phyloP scores from a whole-genome alignment of 2,113 vertebrate genomes.

The Dolichotis patagonum region DNA sequence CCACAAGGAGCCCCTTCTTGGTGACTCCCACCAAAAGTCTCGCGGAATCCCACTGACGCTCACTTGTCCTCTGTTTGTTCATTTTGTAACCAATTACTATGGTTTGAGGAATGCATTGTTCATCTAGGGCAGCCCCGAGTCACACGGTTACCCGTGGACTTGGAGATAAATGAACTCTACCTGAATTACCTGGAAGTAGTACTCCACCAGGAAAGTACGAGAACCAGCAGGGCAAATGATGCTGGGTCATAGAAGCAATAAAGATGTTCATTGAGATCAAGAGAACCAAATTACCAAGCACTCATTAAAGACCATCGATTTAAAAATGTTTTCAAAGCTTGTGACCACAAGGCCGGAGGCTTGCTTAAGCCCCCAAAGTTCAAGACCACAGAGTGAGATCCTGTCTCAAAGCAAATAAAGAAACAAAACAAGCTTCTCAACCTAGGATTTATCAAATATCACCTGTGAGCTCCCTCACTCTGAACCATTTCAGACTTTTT shows the following conservation, averaged over 20 bases:
- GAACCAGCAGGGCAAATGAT: background rate
- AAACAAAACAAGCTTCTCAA: background rate
- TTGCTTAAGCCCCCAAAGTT: background rate
- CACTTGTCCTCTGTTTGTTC: background rate
- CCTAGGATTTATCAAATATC: background rate
- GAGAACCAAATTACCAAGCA: background rate
- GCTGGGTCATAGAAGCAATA: background rate
- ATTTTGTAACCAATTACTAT: background rate
- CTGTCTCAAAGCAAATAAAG: background rate
- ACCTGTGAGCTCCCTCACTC: background rate
- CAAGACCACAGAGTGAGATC: too few species aligned
- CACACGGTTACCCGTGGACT: background rate
- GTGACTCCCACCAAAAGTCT: background rate
- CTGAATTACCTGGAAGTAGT: background rate
- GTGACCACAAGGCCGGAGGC: background rate
- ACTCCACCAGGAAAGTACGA: background rate
- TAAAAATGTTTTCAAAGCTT: background rate
- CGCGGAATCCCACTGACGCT: too few species aligned
- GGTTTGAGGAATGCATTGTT: background rate
- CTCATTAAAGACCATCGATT: background rate
- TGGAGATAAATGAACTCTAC: background rate
- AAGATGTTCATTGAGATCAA: background rate
- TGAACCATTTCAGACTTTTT: background rate
- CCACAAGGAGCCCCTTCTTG: background rate
- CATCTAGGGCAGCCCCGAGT: background rate